Conservation (phyloP, 2,888 invertebrate genomes). For the Crossocerus cetratus region DNA sequence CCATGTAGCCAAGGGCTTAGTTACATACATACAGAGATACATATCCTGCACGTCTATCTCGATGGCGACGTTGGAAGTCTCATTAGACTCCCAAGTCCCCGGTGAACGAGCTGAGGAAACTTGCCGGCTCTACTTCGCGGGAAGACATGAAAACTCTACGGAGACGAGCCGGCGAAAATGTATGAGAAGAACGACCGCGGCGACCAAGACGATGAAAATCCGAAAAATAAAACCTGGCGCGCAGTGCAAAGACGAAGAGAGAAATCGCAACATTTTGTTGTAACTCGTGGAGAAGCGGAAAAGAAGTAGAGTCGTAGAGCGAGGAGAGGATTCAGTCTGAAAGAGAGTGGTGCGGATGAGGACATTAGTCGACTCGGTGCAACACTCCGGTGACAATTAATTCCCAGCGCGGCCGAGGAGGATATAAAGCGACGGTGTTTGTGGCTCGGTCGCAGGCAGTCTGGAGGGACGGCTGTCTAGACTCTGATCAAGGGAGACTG, state of each 20-base stretch:
- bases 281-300: neutral
- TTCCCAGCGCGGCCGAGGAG: neutral
- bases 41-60: slow-evolving; percentile 56
- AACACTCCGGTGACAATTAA: neutral
- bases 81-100: slow-evolving; percentile 66
- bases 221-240: slow-evolving; percentile 25
- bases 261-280: neutral
- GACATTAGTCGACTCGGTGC: neutral
- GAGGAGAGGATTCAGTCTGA: neutral
- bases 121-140: slow-evolving; percentile 56
- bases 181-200: slow-evolving; percentile 59
- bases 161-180: slow-evolving; percentile 71
- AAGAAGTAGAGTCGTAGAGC: neutral
- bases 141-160: slow-evolving; percentile 72
- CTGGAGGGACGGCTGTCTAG: slow-evolving; percentile 45
- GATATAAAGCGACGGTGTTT: neutral
- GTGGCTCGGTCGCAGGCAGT: slow-evolving; percentile 7
- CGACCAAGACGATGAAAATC: neutral
- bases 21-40: slow-evolving; percentile 23
- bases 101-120: slow-evolving; percentile 56
- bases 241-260: neutral
- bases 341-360: neutral
- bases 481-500: slow-evolving; percentile 57
- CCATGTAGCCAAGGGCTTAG: slow-evolving; percentile 49
- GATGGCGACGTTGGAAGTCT: slow-evolving; percentile 65